Conservation (phyloP, 2,888 invertebrate species). For the Tetropium fuscum region DNA sequence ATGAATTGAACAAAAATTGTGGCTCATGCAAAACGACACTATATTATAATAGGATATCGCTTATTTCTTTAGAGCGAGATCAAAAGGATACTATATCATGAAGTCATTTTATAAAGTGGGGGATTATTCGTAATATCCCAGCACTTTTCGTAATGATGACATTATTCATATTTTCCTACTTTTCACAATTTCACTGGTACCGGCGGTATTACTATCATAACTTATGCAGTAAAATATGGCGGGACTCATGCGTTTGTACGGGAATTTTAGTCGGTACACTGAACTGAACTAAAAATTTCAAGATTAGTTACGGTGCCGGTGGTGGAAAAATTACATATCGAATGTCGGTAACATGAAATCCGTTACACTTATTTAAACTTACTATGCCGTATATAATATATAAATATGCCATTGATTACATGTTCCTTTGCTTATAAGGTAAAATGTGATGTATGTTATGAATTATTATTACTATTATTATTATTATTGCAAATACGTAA, state of each 20-base stretch:
- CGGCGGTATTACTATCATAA: slow-evolving; percentile 24
- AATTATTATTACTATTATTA: too few species aligned
- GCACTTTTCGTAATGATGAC: slow-evolving; percentile 54
- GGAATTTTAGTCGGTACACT: too few species aligned
- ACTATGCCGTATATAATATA: too few species aligned
- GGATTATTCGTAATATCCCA: slow-evolving; percentile 56
- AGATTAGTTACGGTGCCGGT: too few species aligned
- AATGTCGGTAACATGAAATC: too few species aligned
- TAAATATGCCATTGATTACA: too few species aligned
- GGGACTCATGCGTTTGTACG: slow-evolving; percentile 11
- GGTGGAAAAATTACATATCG: too few species aligned
- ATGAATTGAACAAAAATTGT: slow-evolving; percentile 16
- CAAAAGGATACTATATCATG: slow-evolving; percentile 54
- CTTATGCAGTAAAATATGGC: slow-evolving; percentile 22
- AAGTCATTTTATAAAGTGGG: slow-evolving; percentile 56
- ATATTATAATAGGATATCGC: slow-evolving; percentile 26
- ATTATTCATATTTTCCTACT: slow-evolving; percentile 51
- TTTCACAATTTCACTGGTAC: slow-evolving; percentile 30
- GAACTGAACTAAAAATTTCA: too few species aligned
- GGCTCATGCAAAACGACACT: slow-evolving; percentile 13
- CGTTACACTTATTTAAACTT: too few species aligned
- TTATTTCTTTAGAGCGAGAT: slow-evolving; percentile 38
- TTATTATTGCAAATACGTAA: too few species aligned
- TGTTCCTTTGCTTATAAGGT: too few species aligned
- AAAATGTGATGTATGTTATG: too few species aligned